A percentile compares a stretch with the other conserved stretches of the same genome.
Conservation (phyloP, 2,888 invertebrate species). For the Lapara coniferarum region DNA sequence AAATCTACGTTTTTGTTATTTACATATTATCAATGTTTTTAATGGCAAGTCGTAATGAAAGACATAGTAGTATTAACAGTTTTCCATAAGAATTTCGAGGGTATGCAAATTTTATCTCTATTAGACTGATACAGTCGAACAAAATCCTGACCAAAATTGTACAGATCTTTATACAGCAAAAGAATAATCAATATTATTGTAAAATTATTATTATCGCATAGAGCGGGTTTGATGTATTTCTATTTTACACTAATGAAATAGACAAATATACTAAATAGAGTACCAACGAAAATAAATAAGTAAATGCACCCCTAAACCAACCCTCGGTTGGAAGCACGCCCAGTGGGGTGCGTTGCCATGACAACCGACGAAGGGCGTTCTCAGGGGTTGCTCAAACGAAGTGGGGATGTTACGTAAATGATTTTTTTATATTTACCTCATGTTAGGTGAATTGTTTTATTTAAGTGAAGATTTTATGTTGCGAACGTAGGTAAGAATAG, state of each 20-base stretch:
- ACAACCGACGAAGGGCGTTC: constrained; percentile 61
- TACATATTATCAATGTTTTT: too few relatives aligned
- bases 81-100: background rate
- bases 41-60: too few relatives aligned
- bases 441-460: background rate
- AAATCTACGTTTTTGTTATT: too few relatives aligned
- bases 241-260: background rate
- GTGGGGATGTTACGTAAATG: constrained; percentile 35
- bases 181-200: too few relatives aligned
- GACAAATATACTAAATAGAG: background rate
- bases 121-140: too few relatives aligned
- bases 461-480: background rate
- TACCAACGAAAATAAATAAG: constrained; percentile 13
- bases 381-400: constrained; percentile 36
- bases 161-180: too few relatives aligned
- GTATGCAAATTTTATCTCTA: background rate
- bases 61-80: too few relatives aligned
- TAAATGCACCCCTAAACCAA: constrained; percentile 17
- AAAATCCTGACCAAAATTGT: too few relatives aligned
- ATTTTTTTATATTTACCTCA: constrained; percentile 28
- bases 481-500: background rate
- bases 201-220: too few relatives aligned
- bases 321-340: constrained; percentile 30
- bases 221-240: too few relatives aligned
- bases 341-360: constrained; percentile 57